Conservation (phyloP, 2,797 vertebrate genomes). For the Hemibagrus guttatus region DNA sequence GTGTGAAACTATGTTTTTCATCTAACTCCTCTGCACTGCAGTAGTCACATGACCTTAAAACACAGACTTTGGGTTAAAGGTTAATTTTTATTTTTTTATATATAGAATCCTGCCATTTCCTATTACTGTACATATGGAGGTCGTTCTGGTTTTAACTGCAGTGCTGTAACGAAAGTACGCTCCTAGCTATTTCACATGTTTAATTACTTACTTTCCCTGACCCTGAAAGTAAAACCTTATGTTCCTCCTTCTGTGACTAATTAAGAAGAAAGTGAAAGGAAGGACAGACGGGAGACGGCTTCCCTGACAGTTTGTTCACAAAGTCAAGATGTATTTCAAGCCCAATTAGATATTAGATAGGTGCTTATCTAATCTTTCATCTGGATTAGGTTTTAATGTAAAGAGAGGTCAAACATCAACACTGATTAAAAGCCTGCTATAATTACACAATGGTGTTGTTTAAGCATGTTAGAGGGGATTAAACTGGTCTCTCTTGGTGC, state of each 20-base stretch:
- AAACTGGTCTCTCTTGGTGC: not conserved
- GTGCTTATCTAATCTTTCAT: not conserved
- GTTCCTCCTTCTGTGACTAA: slow-evolving; percentile 18
- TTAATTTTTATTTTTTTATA: not conserved
- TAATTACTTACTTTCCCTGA: slow-evolving; percentile 13
- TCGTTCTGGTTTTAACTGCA: not conserved
- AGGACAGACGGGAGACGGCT: not conserved
- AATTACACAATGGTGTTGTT: not conserved
- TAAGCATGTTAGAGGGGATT: not conserved
- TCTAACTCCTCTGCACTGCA: not conserved
- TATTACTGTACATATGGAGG: not conserved
- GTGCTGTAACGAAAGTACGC: not conserved
- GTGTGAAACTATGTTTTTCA: not conserved
- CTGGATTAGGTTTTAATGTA: not conserved
- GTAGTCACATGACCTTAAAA: not conserved
- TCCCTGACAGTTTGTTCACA: not conserved
- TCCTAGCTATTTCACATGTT: slow-evolving; percentile 11
- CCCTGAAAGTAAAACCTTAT: slow-evolving; percentile 9
- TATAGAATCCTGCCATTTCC: not conserved
- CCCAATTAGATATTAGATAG: not conserved
- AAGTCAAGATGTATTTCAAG: not conserved
- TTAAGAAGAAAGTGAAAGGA: slow-evolving; percentile 9
- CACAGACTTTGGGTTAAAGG: not conserved
- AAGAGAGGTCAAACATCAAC: not conserved
- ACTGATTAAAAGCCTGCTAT: not conserved